Base-by-base conservation (phyloP, 2,113 vertebrate genomes). In the Hyperopisus bebe region DNA sequence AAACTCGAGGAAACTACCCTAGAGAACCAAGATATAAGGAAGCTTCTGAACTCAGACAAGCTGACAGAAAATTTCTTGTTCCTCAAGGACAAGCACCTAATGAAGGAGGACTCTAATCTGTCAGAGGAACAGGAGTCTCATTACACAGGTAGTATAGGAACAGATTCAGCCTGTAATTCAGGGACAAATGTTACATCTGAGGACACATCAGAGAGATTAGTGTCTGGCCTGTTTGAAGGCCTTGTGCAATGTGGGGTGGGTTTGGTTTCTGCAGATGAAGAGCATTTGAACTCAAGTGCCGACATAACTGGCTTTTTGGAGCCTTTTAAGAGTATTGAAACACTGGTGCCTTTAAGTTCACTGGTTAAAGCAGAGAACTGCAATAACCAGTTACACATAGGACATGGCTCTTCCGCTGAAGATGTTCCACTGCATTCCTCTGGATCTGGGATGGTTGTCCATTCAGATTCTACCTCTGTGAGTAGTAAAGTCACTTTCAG, bases 11-110 rank as follows among this genome's bases (percentile, higher is more conserved):
- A 0, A 21, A 91, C 92, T 92, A 92, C 44, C 90, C 92, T 5
- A 93, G 91, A 93, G 89, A 94, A 94, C 39, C 91, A 90, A 2
- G 91, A 94, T 10, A 90, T 91, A 77, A 94, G 74, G 88, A 93
- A 91, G 62, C 53, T 95, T 88, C 91, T 96, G 91, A 96, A 94
- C 89, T 91, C 93, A 80, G 96, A 97, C 90, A 97, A 97, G 90
- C 94, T 98, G 24, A 92, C 95, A 2, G 96, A 97, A 89, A 99
- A 99, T 93, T 99, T 97, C 91, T 55, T 96, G 87, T 99, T 99
- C 94, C 97, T 99, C 90, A 96, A 95, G 92, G 97, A 98, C 87
- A 97, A 95, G 50, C 96, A 94, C 85, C 94, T 99, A 10, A 27
- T 99, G 89, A 97, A 95, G 92, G 96, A 95, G 5, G 90, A 93